Evolutionary conservation across 2,888 invertebrate genomes (phyloP), one percentile per base, ranked within the genome.

Genomic region (Theretra japonica): DNA sequence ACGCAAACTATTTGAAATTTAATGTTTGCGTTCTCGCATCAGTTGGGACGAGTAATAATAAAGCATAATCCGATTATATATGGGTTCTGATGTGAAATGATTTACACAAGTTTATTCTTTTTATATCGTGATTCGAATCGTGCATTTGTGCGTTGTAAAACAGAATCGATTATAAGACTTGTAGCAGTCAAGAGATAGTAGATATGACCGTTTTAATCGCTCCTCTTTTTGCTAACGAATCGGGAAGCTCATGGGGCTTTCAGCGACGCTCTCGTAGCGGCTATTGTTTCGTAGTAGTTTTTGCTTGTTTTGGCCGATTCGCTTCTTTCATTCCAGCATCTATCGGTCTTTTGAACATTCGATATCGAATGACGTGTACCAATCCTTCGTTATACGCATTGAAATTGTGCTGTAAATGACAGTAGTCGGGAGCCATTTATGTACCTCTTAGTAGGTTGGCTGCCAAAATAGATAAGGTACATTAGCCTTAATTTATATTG

Each of bases 1-100:
- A 80, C 82, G 81, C 87, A 88, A 88, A 90, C 90, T 87, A 89
- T 90, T 87, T 81, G 74, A 81, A 84, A 86, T 87, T 85, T 85
- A 82, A 81, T 78, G 83, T 86, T 83, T 83, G 65, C 33, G 48
- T 58, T 65, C 48, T 65, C 65, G 65, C 48, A 59, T 30, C 73
- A 50, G 28, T 58, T 59, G 25, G 17, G 59, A 33, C 28, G 68
- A 68, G 17, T 56, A 69, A 53, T 56, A 65, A 56, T 62, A 70
- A 72, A 25, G 73, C 73, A 74, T 65, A 72, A 70, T 72, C 72
- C 70, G 57, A 70, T 74, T 76, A 76, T 76, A 74, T 75, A 68
- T 69, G 62, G 74, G 77, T 78, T 76, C 73, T 75, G 75, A 73
- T 76, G 75, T 75, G 75, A 76, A 75, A 75, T 73, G 76, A 76